A percentile compares a stretch with the other conserved stretches of the same genome.
Conservation (phyloP, 1,140 invertebrate species). For the Achatina immaculata region DNA sequence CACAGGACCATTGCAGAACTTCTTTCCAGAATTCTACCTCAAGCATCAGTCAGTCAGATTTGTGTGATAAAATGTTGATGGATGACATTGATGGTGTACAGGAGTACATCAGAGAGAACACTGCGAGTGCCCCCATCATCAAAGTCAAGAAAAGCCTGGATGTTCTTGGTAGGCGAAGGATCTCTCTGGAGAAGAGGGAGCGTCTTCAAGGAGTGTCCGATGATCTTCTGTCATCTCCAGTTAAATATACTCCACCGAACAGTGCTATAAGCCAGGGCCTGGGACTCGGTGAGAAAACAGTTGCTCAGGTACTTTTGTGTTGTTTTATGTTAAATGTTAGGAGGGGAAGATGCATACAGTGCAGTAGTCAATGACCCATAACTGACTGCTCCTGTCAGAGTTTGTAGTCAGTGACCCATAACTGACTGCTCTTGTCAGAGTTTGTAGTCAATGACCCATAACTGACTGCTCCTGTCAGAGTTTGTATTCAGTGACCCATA, state of each 20-base stretch:
- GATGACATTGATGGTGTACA: neutral
- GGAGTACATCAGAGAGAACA: slow-evolving; percentile 19
- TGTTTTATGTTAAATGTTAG: too few species aligned
- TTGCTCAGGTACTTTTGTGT: neutral
- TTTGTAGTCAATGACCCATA: too few species aligned
- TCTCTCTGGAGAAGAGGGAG: slow-evolving; percentile 30
- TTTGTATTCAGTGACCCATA: too few species aligned
- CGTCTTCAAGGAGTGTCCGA: slow-evolving; percentile 32
- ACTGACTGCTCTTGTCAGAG: too few species aligned
- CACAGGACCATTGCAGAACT: too few species aligned
- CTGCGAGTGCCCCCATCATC: slow-evolving; percentile 23
- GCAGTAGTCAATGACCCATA: too few species aligned
- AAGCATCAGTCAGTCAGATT: neutral
- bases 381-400: too few species aligned
- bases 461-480: too few species aligned
- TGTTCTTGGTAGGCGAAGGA: neutral
- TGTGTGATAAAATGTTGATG: neutral
- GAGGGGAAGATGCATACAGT: too few species aligned
- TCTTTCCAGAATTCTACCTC: neutral
- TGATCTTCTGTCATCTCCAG: slow-evolving; percentile 27
- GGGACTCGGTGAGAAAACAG: neutral
- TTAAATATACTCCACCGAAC: neutral
- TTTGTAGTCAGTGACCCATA: too few species aligned
- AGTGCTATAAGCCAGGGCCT: neutral
- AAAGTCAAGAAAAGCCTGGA: neutral